Evolutionary conservation across 2,113 vertebrate genomes (phyloP).

Genomic region (Callospermophilus lateralis): DNA sequence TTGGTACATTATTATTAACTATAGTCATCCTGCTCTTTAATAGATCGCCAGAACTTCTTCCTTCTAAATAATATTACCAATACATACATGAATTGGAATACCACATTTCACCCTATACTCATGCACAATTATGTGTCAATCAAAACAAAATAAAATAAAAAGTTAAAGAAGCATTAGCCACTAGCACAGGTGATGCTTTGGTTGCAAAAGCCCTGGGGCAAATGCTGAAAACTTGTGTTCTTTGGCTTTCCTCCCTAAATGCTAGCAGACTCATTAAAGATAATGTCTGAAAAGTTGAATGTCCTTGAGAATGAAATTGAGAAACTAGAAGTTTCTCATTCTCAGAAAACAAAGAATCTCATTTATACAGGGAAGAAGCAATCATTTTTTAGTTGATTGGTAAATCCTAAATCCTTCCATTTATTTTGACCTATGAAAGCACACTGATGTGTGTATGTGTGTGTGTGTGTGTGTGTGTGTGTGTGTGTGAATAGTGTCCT

Average conservation of each 20-base stretch:
- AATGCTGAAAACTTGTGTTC: not conserved
- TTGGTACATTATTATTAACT: not conserved
- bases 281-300: constrained; percentile 9
- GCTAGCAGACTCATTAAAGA: too few relatives aligned
- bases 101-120: not conserved
- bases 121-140: not conserved
- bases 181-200: not conserved
- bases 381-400: not conserved
- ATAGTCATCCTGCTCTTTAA: not conserved
- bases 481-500: too few relatives aligned
- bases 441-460: too few relatives aligned
- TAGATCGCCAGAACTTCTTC: not conserved
- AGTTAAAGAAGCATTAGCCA: not conserved
- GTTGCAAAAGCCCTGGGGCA: not conserved
- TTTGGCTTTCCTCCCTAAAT: not conserved
- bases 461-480: too few relatives aligned
- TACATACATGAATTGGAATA: not conserved
- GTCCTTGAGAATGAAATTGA: not conserved
- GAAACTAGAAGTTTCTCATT: not conserved
- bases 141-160: not conserved
- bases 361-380: not conserved
- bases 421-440: not conserved
- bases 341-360: not conserved
- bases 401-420: not conserved
- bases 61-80: not conserved